Evolutionary conservation across 2,888 invertebrate genomes (phyloP).

Genomic region (Sisyra nigra): DNA sequence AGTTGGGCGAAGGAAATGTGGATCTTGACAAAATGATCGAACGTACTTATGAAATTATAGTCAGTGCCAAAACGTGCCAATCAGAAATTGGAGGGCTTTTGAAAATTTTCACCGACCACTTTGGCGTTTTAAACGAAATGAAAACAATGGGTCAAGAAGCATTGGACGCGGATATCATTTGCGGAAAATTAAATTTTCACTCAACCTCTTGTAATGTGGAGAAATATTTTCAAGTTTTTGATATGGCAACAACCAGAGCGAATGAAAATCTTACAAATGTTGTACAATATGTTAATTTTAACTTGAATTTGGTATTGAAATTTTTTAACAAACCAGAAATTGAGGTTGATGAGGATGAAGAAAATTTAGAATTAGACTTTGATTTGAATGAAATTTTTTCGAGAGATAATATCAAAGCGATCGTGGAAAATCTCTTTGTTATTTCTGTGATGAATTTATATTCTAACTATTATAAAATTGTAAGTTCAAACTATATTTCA

Average conservation of each 20-base stretch:
- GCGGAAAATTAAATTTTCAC: not conserved
- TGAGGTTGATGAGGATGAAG: constrained; percentile 14
- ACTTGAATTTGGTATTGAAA: constrained; percentile 2
- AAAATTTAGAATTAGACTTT: constrained; percentile 15
- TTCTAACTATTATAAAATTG: constrained; percentile 26
- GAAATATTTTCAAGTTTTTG: not conserved
- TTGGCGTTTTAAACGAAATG: too few species aligned
- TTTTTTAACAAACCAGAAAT: constrained; percentile 13
- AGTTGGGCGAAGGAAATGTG: too few species aligned
- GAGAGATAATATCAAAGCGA: constrained; percentile 13
- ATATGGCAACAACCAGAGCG: not conserved
- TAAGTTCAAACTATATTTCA: constrained; percentile 17
- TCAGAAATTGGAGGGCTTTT: too few species aligned
- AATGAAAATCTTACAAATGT: not conserved
- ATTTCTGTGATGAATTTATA: constrained; percentile 23
- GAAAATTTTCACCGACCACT: too few species aligned
- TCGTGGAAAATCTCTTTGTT: constrained; percentile 20
- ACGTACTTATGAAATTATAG: constrained; percentile 1
- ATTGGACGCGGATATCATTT: constrained; percentile 5
- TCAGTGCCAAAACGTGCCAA: not conserved
- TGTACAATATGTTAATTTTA: not conserved
- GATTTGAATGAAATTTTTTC: not conserved
- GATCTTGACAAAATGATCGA: not conserved
- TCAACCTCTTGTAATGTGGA: too few species aligned
- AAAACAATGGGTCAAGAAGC: not conserved